Evolutionary conservation across 2,797 vertebrate species (phyloP), one percentile per base, ranked within the genome.

Genomic region (Enoplosus armatus): DNA sequence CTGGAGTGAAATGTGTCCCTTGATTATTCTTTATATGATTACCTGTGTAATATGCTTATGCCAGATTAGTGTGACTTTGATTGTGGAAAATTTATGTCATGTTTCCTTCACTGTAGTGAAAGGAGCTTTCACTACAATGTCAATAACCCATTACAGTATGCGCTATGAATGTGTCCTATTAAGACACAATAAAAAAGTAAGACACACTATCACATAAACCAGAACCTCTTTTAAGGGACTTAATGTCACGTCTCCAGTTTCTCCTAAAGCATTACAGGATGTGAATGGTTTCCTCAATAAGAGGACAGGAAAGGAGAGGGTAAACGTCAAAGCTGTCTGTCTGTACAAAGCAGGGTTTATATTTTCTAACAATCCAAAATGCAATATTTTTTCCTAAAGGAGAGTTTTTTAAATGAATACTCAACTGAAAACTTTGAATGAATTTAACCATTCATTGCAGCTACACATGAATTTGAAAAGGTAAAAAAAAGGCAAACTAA

Each of bases 1-100:
- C 18, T 56, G 29, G 14, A 59, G 60, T 51, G 26, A 80, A 88
- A 85, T 67, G 43, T 83, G 53, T 78, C 43, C 75, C 56, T 68
- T 83, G 68, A 83, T 82, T 74, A 81, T 88, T 79, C 55, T 72
- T 80, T 67, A 68, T 60, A 73, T 80, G 76, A 80, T 85, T 78
- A 86, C 84, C 77, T 80, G 61, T 90, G 79, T 89, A 90, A 90
- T 88, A 75, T 33, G 79, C 87, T 92, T 91, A 85, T 65, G 41
- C 29, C 60, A 48, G 35, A 74, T 74, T 50, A 72, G 72, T 74
- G 41, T 70, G 69, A 87, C 75, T 80, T 82, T 87, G 69, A 86
- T 75, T 55, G 63, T 75, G 70, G 81, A 82, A 80, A 85, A 72
- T 75, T 69, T 47, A 73, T 26, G 67, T 77, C 72, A 65, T 65